A percentile compares a stretch with the other conserved stretches of the same genome.
These are phyloP conservation scores for Rhea pennata DNA, from an alignment of 2,113 vertebrate genomes.

Conservation along the genomic window DNA sequence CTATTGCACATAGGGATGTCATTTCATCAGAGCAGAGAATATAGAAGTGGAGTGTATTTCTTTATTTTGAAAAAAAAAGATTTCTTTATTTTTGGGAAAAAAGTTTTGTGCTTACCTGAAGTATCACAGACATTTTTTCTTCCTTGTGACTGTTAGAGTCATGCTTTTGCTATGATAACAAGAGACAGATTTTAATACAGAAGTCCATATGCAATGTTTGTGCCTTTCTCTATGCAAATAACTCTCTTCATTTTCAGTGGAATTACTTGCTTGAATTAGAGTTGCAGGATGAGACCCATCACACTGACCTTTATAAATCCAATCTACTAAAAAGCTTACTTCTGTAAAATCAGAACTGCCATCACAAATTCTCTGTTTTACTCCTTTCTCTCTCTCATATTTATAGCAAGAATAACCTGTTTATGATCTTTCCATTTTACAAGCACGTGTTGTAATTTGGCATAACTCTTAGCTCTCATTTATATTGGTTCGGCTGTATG, in stretches of 20 bases:
- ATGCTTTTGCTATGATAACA: not conserved
- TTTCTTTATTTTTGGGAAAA: no score
- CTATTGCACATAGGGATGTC: not conserved
- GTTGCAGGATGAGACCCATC: not conserved
- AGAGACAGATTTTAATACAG: not conserved
- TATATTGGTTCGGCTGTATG: conserved; percentile 30
- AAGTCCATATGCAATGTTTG: not conserved
- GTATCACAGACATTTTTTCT: not conserved
- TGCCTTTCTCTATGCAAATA: not conserved
- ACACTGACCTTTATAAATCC: not conserved
- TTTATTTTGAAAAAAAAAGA: not conserved
- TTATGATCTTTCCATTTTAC: conserved; percentile 10
- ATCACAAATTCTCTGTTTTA: not conserved
- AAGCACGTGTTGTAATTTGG: conserved; percentile 59
- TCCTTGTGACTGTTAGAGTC: not conserved
- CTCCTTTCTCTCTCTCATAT: not conserved
- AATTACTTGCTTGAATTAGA: not conserved
- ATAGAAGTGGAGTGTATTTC: not conserved
- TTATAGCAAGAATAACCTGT: not conserved
- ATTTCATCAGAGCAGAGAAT: not conserved
- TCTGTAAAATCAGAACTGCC: not conserved
- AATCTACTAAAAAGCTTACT: not conserved
- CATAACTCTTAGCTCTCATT: conserved; percentile 14
- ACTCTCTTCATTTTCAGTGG: not conserved
- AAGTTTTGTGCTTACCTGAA: not conserved